Evolutionary conservation across 1,140 invertebrate species (phyloP).

Genomic region (Drosophila chauvacae): DNA sequence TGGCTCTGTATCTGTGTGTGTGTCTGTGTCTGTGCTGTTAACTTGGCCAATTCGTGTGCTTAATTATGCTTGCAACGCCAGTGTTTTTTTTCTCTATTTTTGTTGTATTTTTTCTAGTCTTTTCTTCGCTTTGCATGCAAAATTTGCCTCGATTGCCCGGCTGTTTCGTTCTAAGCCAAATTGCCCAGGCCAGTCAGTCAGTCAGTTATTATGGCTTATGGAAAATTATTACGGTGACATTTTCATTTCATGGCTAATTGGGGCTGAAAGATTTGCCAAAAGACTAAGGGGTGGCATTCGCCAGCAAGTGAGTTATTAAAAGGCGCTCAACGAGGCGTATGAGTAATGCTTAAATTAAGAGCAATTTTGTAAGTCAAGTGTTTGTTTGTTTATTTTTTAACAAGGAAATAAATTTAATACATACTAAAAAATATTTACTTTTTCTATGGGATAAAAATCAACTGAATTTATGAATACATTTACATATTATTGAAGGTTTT

Average conservation of each 20-base stretch:
- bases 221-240: conserved; percentile 76
- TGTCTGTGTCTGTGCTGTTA: conserved; percentile 40
- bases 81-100: conserved; percentile 11
- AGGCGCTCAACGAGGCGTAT: conserved; percentile 40
- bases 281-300: background rate
- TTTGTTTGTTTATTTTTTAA: background rate
- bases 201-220: conserved; percentile 68
- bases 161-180: conserved; percentile 47
- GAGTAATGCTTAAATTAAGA: conserved; percentile 27
- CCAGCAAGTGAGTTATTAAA: conserved; percentile 57
- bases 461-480: background rate
- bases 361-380: conserved; percentile 1
- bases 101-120: conserved; percentile 14
- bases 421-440: background rate
- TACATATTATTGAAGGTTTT: background rate
- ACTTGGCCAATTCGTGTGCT: conserved; percentile 79
- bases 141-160: conserved; percentile 59
- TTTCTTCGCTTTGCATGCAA: conserved; percentile 55
- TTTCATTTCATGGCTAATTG: conserved; percentile 76
- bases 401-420: background rate
- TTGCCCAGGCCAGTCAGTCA: conserved; percentile 43
- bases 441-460: background rate
- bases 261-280: conserved; percentile 32
- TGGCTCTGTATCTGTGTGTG: background rate
- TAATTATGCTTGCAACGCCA: conserved; percentile 66